phyloP scores from a whole-genome alignment of 2,888 invertebrate species.

The Halictus quadricinctus region DNA sequence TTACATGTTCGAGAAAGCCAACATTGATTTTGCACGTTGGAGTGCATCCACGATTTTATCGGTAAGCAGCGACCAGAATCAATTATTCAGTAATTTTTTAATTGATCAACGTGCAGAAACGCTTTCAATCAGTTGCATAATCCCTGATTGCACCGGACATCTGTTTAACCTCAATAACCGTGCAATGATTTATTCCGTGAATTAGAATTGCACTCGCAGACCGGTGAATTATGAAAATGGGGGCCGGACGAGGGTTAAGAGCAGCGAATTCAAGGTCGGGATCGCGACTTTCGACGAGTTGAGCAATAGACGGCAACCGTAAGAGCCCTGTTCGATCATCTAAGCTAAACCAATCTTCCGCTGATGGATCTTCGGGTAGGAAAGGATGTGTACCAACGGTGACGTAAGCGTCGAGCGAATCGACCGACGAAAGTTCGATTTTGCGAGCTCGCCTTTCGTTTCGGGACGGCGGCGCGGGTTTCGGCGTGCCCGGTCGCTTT shows the following conservation, averaged over 20 bases:
- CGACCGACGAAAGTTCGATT: not conserved
- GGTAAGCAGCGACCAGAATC: not conserved
- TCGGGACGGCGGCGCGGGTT: constrained; percentile 50
- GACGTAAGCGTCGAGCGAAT: not conserved
- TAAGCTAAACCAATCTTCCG: constrained; percentile 1
- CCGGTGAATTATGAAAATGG: not conserved
- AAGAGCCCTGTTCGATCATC: constrained; percentile 11
- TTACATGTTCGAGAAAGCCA: not conserved
- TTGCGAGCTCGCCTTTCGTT: constrained; percentile 22
- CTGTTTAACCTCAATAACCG: not conserved
- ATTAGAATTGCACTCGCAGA: not conserved
- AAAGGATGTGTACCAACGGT: not conserved
- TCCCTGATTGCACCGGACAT: not conserved
- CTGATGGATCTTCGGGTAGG: not conserved
- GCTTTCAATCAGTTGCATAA: not conserved
- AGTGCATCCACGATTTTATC: not conserved
- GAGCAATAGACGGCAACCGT: constrained; percentile 8
- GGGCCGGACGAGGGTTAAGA: constrained; percentile 6
- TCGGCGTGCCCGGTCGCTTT: constrained; percentile 70
- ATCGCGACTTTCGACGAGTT: not conserved
- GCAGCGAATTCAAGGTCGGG: constrained; percentile 18
- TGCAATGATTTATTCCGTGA: not conserved
- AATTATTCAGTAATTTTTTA: not conserved
- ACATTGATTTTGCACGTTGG: not conserved
- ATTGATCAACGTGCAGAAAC: not conserved